Base-by-base conservation (phyloP, 2,888 invertebrate species). In the Pammene aurita region DNA sequence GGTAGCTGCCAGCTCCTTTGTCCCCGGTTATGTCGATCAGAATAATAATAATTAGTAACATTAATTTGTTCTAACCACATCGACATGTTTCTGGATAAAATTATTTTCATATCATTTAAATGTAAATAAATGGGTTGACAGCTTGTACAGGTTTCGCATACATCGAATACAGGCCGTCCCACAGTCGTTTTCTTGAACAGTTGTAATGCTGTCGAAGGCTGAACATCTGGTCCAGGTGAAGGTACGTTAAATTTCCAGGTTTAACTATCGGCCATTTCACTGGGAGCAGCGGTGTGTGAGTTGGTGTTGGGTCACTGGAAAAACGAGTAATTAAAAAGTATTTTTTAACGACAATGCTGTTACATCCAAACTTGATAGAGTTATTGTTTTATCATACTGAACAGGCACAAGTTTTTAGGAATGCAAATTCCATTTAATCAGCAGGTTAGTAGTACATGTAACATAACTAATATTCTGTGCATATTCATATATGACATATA, bases 271-370 rank as follows among this genome's bases (percentile, higher is more conserved):
- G 63, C 63, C 67, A 68, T 16, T 35, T 41, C 0, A 57, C 16
- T 13, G 67, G 63, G 7, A 68, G 56, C 34, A 57, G 50, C 16
- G 48, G 35, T 5, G 56, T 52, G 13, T 16, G 18, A 5, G 16
- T 13, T 0, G 67, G 67, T 10, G 63, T 57, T 34, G 67, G 67
- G 52, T 63, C 50, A 7, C 67, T 68, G 50, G 11, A 63, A 62
- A 48, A 41, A 18, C 26, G n/a, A 10, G 18, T n/a, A n/a, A n/a
- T 48, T 13, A 13, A 48, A 5, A 52, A 26, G 26, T 26, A 2
- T 26, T 26, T 10, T 50, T 16, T 10, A 7, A 50, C 16, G 10
- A 4, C 10, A 50, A 7, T 50, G 2, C 18, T 18, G 16, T 26
- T 26, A 26, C 26, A 26, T 26, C 26, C 26, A 26, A 2, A 26